Percentiles rank a stretch among this genome's conserved stretches.
Conservation (phyloP, 2,113 vertebrate species). For the Urocynchramus pylzowi region DNA sequence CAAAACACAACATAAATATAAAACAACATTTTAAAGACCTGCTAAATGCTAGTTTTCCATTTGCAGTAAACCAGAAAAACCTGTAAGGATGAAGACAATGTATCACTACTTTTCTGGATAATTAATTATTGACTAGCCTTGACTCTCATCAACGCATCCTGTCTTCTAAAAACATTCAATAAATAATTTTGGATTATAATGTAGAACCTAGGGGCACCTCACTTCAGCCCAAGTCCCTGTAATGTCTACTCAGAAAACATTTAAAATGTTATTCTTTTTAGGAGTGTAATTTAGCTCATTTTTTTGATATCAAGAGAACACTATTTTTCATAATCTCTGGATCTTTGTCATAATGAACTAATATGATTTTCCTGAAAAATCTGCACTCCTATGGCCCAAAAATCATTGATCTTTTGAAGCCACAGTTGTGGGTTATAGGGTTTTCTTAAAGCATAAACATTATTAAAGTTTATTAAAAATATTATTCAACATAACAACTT, state of each 20-base stretch:
- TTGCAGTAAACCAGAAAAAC: not conserved
- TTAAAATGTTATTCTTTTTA: not conserved
- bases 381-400: not conserved
- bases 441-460: not conserved
- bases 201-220: not conserved
- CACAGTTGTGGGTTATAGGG: not conserved
- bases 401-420: not conserved
- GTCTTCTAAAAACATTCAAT: not conserved
- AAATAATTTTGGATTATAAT: not conserved
- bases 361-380: not conserved
- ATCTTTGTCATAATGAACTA: not conserved
- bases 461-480: not conserved
- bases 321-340: not conserved
- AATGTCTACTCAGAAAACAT: not conserved
- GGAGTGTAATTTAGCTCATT: not conserved
- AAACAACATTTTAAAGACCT: not conserved
- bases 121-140: not conserved
- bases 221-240: not conserved
- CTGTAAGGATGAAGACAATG: not conserved
- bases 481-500: not conserved
- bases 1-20: not conserved
- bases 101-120: not conserved
- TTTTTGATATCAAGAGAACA: not conserved
- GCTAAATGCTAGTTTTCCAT: not conserved
- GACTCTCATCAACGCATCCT: not conserved